These are phyloP conservation scores for Netelia inedita DNA, from an alignment of 2,888 invertebrate genomes.

Conservation along the genomic window DNA sequence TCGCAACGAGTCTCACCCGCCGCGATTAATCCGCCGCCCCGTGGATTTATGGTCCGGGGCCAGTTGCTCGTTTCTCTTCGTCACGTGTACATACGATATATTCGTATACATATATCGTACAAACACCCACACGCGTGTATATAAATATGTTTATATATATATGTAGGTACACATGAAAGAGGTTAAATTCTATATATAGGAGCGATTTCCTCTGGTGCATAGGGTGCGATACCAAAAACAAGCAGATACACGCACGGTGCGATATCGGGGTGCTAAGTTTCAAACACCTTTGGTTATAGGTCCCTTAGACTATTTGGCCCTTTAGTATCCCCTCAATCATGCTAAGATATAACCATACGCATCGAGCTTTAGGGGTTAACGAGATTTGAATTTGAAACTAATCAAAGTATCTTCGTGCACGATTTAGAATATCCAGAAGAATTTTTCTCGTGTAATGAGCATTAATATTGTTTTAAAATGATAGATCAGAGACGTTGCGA, in stretches of 20 bases:
- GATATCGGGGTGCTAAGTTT: conserved; percentile 63
- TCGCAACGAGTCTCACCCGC: conserved; percentile 81
- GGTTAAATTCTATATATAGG: conserved; percentile 28
- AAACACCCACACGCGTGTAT: not conserved
- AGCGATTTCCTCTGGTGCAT: conserved; percentile 45
- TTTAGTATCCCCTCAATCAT: not conserved
- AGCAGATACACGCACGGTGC: conserved; percentile 36
- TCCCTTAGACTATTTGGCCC: conserved; percentile 24
- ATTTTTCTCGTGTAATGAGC: too few relatives aligned
- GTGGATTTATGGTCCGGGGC: conserved; percentile 81
- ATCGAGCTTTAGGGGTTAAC: not conserved
- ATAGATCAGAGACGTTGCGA: not conserved
- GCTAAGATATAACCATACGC: not conserved
- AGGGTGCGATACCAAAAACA: conserved; percentile 22
- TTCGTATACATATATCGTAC: conserved; percentile 18
- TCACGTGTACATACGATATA: conserved; percentile 71
- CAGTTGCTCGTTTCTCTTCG: conserved; percentile 81
- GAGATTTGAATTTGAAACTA: not conserved
- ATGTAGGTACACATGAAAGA: conserved; percentile 13
- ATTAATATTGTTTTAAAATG: not conserved
- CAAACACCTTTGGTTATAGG: conserved; percentile 50
- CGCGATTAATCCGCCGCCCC: conserved; percentile 81
- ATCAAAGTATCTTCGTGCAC: too few relatives aligned
- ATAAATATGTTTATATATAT: conserved; percentile 10
- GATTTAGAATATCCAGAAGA: too few relatives aligned